Evolutionary conservation across 2,113 vertebrate genomes (phyloP).

Genomic region (Smithornis capensis): DNA sequence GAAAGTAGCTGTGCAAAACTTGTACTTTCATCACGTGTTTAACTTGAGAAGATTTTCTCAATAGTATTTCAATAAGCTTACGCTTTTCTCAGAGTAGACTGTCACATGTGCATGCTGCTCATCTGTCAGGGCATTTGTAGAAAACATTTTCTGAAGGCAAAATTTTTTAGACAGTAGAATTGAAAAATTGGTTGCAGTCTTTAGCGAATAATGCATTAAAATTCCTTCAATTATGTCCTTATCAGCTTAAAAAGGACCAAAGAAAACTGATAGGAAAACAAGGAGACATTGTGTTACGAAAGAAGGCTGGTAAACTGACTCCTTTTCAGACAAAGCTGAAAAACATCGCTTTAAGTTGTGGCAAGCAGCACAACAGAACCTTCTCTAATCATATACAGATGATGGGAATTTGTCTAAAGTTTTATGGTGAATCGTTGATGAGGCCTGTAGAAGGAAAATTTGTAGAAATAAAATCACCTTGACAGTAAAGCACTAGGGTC

Average conservation of each 20-base stretch:
- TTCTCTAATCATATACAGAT: conserved; percentile 88
- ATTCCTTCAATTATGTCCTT: conserved; percentile 41
- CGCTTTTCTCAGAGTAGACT: not conserved
- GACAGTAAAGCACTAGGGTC: conserved; percentile 86
- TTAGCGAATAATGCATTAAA: conserved; percentile 33
- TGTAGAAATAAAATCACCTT: conserved; percentile 93
- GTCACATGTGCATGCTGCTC: not conserved
- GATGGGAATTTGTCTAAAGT: conserved; percentile 84
- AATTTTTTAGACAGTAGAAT: not conserved
- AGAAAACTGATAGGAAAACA: conserved; percentile 59
- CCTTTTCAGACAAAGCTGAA: conserved; percentile 69
- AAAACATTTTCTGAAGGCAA: not conserved
- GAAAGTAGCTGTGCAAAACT: not conserved
- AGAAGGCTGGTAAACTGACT: conserved; percentile 64
- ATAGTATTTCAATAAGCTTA: not conserved
- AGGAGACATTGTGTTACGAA: conserved; percentile 56
- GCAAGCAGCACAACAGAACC: conserved; percentile 71
- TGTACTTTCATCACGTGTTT: not conserved
- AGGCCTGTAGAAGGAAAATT: conserved; percentile 85
- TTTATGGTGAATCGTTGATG: conserved; percentile 81
- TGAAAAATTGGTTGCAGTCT: conserved; percentile 33
- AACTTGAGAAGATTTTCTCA: not conserved
- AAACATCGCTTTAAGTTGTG: conserved; percentile 55
- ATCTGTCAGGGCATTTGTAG: not conserved
- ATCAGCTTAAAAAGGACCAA: conserved; percentile 58